Percentiles rank a stretch among this genome's conserved stretches.
Conservation (phyloP, 2,888 invertebrate species). For the Eupithecia dodoneata region DNA sequence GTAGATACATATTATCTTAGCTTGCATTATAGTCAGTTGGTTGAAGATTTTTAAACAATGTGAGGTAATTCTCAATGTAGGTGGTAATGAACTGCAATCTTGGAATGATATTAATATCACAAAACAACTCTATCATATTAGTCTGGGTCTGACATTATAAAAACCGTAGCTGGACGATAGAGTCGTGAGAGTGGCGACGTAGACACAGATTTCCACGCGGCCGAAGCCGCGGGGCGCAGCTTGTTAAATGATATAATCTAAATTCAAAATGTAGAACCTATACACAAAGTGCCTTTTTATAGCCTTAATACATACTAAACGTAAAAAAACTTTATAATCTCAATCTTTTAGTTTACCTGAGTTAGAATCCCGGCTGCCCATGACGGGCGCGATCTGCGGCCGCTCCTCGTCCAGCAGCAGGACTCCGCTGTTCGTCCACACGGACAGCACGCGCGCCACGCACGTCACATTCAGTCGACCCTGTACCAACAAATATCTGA, state of each 20-base stretch:
- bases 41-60: neutral
- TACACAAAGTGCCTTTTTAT: neutral
- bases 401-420: conserved; percentile 85
- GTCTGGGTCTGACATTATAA: neutral
- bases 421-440: conserved; percentile 83
- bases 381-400: conserved; percentile 86
- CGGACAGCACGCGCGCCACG: conserved; percentile 84
- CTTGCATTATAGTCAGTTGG: neutral
- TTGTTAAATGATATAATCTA: too few relatives aligned
- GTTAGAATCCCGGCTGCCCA: conserved; percentile 86
- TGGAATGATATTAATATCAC: neutral
- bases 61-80: neutral
- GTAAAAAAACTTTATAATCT: neutral
- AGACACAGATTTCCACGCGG: too few relatives aligned
- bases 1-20: neutral
- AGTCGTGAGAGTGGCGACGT: too few relatives aligned
- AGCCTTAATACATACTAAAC: neutral
- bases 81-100: too few relatives aligned
- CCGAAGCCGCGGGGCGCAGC: too few relatives aligned
- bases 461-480: conserved; percentile 85
- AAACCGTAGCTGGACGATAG: too few relatives aligned
- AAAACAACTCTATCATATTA: neutral
- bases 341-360: conserved; percentile 57
- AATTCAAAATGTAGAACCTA: too few relatives aligned
- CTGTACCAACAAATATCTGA: conserved; percentile 46